phyloP scores from a whole-genome alignment of 2,888 invertebrate species.

The Phalera bucephala region DNA sequence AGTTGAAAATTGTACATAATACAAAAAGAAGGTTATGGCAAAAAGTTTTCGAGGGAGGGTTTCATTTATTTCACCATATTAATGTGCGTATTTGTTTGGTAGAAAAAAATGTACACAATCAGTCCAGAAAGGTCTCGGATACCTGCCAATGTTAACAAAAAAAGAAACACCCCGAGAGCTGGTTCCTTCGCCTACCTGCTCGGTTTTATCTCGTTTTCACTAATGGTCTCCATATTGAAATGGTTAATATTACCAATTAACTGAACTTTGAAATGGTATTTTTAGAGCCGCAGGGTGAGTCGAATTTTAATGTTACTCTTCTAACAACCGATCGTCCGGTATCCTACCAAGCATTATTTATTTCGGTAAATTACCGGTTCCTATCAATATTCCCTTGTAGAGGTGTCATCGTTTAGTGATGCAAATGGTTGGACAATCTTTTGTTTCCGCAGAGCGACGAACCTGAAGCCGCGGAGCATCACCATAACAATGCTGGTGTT shows the following conservation, averaged over 20 bases:
- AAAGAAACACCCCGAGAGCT: conserved; percentile 55
- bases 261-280: conserved; percentile 60
- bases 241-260: conserved; percentile 75
- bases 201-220: conserved; percentile 61
- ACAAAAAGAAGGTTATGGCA: conserved; percentile 4
- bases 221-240: conserved; percentile 65
- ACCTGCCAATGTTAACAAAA: conserved; percentile 70
- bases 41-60: conserved; percentile 7
- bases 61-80: conserved; percentile 6
- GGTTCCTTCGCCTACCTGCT: conserved; percentile 72
- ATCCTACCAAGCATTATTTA: conserved; percentile 66
- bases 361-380: conserved; percentile 47
- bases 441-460: conserved; percentile 68
- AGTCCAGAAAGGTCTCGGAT: conserved; percentile 57
- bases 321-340: conserved; percentile 46
- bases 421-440: conserved; percentile 57
- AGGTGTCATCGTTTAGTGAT: conserved; percentile 48
- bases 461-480: conserved; percentile 59
- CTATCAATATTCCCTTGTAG: conserved; percentile 42
- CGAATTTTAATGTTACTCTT: conserved; percentile 62
- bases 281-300: conserved; percentile 58
- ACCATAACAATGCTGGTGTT: conserved; percentile 71
- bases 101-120: conserved; percentile 58
- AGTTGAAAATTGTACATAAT: neutral
- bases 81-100: no score